A percentile compares a stretch with the other conserved stretches of the same genome.
phyloP scores from a whole-genome alignment of 2,113 vertebrate species.

The Corythaeola cristata region DNA sequence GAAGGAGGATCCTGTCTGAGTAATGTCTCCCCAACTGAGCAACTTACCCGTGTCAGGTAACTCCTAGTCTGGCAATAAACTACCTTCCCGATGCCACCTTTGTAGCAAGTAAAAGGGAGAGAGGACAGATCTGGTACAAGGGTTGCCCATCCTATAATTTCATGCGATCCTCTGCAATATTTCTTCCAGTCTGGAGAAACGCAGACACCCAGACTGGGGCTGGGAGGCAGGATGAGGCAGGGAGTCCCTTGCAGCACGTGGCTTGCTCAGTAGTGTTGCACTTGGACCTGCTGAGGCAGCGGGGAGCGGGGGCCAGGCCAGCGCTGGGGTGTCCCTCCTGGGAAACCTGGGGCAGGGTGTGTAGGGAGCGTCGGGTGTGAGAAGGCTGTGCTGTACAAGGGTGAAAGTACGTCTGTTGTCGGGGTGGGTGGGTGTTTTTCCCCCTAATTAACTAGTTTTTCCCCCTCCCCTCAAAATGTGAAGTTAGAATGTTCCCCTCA shows the following conservation, averaged over 20 bases:
- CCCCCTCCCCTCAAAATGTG: slow-evolving; percentile 1
- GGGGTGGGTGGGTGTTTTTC: not conserved
- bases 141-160: not conserved
- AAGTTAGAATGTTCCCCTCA: slow-evolving; percentile 61
- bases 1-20: not conserved
- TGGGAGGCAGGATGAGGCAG: not conserved
- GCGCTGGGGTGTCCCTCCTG: fast-evolving
- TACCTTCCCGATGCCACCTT: not conserved
- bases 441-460: slow-evolving; percentile 25
- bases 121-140: fast-evolving
- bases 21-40: not conserved
- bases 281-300: no score
- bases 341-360: not conserved
- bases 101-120: no score
- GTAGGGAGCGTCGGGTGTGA: fast-evolving
- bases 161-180: fast-evolving
- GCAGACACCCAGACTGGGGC: not conserved
- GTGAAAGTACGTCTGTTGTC: not conserved
- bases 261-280: fast-evolving
- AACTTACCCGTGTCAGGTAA: not conserved
- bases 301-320: not conserved
- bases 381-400: fast-evolving
- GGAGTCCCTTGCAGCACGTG: fast-evolving
- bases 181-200: not conserved
- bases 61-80: not conserved